Base-by-base conservation (phyloP, 2,888 invertebrate genomes). In the Synergus itoensis region DNA sequence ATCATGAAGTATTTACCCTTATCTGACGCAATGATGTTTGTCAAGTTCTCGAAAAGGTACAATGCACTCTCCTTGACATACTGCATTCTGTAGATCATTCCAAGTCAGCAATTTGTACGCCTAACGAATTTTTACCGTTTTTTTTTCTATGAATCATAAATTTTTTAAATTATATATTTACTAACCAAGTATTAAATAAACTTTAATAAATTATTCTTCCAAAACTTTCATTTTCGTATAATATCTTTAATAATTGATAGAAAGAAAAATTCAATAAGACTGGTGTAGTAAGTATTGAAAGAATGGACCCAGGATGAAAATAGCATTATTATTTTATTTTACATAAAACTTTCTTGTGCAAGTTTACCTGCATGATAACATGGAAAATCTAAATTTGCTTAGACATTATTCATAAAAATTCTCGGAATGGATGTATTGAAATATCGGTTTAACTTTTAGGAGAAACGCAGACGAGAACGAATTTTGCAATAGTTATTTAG, bases 1-100 rank as follows among this genome's bases (percentile, higher is more conserved):
- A 45, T 7, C 21, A 21, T 45, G 67, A 14, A 21, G 41, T 67
- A 67, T 67, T 67, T 67, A 67, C 67, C 45, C 67, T 67, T 45
- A 45, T 45, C 43, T 67, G 67, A 67, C 21, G 43, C 43, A 67
- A 67, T 45, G 67, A 8, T 16, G 16, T 12, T 45, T 67, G 67
- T 21, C 43, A 43, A 67, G 67, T 45, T 18, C 14, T 57, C 57
- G 18, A 14, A 67, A 21, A 67, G 41, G 67, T 67, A 43, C 67
- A 45, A 67, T 43, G 67, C 21, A n/a, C 43, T 67, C 43, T 67
- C 67, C 67, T 67, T 67, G 67, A 43, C 67, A 67, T 16, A 67
- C 21, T 67, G 21, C 45, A 67, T 67, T 45, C 67, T 21, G 43
- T 14, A 21, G 18, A 67, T 21, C 21, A 45, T 18, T 67, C 45